Conservation (phyloP, 2,113 vertebrate genomes). For the Atractosteus spatula region DNA sequence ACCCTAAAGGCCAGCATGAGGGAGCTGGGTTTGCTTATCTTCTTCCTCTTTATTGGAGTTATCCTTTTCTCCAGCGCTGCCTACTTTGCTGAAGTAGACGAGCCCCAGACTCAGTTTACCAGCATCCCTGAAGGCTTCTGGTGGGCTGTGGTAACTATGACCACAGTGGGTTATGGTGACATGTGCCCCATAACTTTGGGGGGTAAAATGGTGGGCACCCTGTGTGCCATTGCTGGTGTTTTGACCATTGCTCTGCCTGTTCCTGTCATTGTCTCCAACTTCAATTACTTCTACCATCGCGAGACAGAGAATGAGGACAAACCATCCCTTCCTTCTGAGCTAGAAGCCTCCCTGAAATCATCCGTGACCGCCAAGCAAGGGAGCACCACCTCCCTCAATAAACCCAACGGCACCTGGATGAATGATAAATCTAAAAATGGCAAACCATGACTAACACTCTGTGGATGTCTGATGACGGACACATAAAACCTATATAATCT, state of each 20-base stretch:
- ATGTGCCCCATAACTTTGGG: conserved; percentile 90
- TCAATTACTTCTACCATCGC: conserved; percentile 97
- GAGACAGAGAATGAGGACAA: conserved; percentile 93
- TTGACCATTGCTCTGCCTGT: conserved; percentile 93
- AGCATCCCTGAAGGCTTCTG: conserved; percentile 98
- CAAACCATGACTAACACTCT: conserved; percentile 40
- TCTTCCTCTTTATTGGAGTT: conserved; percentile 96
- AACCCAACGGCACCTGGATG: conserved; percentile 71
- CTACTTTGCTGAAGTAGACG: conserved; percentile 93
- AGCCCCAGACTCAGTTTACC: conserved; percentile 89
- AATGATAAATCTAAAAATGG: conserved; percentile 69
- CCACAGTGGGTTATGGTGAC: conserved; percentile 94
- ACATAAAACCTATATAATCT: no score
- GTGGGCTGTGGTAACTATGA: conserved; percentile 99
- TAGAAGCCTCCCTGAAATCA: conserved; percentile 60
- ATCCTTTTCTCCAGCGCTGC: conserved; percentile 96
- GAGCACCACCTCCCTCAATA: conserved; percentile 78
- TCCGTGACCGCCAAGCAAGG: conserved; percentile 44
- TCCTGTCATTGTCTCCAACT: conserved; percentile 96
- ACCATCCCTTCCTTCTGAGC: conserved; percentile 57
- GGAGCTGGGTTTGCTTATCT: conserved; percentile 88
- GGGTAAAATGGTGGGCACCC: conserved; percentile 90
- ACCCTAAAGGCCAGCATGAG: conserved; percentile 89
- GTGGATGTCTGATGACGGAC: background rate
- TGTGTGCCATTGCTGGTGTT: conserved; percentile 94